A percentile compares a stretch with the other conserved stretches of the same genome.
Conservation (phyloP, 2,797 vertebrate species). For the Pagetopsis macropterus region DNA sequence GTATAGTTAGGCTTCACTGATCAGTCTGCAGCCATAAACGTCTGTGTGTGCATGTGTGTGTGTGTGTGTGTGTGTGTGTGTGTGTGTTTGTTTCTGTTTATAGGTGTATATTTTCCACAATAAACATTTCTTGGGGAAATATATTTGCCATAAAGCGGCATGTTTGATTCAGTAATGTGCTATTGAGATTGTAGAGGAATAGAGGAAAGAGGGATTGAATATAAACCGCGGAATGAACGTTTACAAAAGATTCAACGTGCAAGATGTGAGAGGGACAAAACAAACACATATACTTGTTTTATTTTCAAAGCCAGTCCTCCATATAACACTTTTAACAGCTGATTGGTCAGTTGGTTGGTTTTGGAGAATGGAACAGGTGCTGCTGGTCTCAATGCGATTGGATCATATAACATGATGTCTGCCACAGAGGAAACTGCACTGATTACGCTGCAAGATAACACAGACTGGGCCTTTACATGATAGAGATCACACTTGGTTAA, state of each 20-base stretch:
- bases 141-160: constrained; percentile 46
- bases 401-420: neutral
- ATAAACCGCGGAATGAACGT: constrained; percentile 20
- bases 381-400: neutral
- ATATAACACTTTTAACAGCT: neutral
- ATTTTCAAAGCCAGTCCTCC: neutral
- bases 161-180: constrained; percentile 48
- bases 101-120: constrained; percentile 52
- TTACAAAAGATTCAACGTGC: neutral
- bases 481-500: constrained; percentile 14
- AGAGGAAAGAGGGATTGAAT: constrained; percentile 26
- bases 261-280: constrained; percentile 1
- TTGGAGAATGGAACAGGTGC: neutral
- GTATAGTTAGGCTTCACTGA: constrained; percentile 71
- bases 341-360: neutral
- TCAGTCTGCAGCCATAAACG: constrained; percentile 66
- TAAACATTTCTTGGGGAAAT: constrained; percentile 60
- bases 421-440: neutral
- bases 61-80: too few relatives aligned
- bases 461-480: constrained; percentile 6
- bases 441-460: neutral
- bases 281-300: neutral
- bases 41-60: constrained; percentile 17
- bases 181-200: constrained; percentile 27
- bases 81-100: constrained; percentile 49